These are phyloP conservation scores for Cepaea nemoralis DNA, from an alignment of 1,140 invertebrate genomes.

Conservation along the genomic window DNA sequence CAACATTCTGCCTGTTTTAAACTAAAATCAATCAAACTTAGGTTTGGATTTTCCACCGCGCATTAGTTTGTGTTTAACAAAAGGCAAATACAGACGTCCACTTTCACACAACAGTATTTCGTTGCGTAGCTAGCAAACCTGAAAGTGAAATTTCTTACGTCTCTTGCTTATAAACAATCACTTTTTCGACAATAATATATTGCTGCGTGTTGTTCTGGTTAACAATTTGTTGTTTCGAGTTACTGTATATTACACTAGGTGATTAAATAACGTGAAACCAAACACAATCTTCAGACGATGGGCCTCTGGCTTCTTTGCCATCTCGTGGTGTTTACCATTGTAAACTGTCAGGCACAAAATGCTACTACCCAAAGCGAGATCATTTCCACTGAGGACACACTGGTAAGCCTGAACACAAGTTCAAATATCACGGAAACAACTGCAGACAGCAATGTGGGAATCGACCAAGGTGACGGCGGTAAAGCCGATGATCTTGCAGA, in stretches of 20 bases:
- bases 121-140: too few relatives aligned
- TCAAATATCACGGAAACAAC: neutral
- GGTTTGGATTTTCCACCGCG: neutral
- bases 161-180: too few relatives aligned
- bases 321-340: neutral
- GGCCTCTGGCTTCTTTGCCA: neutral
- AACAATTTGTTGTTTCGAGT: too few relatives aligned
- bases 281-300: neutral
- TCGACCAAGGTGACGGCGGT: neutral
- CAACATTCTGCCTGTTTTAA: neutral
- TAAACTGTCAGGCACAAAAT: neutral
- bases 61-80: neutral
- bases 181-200: too few relatives aligned
- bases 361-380: neutral
- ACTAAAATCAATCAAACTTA: neutral
- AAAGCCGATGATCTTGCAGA: neutral
- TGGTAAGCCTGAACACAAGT: neutral
- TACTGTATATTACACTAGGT: too few relatives aligned
- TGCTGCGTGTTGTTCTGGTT: too few relatives aligned
- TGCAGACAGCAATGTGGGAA: neutral
- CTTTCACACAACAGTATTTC: too few relatives aligned
- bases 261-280: too few relatives aligned
- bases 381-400: neutral
- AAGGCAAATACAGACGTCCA: neutral
- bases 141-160: too few relatives aligned